phyloP scores from a whole-genome alignment of 37 sponge, comb jelly and placozoan species.

The Chondrilla cf. caribensis region DNA sequence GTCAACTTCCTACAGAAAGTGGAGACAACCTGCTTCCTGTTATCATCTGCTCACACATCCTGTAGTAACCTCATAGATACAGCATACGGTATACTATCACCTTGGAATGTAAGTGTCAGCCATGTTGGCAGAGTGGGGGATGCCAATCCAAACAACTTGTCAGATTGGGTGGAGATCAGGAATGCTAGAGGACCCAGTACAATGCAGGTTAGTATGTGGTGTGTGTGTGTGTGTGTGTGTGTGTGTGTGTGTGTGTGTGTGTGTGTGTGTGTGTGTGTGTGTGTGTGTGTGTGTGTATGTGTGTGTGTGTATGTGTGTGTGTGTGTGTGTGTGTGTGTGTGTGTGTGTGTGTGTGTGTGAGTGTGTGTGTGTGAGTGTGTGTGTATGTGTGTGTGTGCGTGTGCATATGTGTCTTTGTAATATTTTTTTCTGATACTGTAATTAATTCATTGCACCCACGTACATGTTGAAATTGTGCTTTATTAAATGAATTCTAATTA shows the following conservation, averaged over 20 bases:
- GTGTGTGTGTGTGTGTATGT: neutral
- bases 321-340: no score
- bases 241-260: conserved; percentile 4
- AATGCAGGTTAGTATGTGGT: neutral
- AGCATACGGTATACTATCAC: neutral
- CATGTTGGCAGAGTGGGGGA: conserved; percentile 17
- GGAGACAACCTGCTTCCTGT: conserved; percentile 12
- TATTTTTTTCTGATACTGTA: no score
- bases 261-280: conserved; percentile 18
- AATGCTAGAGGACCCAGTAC: neutral
- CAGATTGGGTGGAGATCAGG: conserved; percentile 4
- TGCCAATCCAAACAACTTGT: neutral
- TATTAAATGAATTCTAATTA: no score
- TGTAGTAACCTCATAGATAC: neutral
- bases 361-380: no score
- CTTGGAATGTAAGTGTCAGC: conserved; percentile 10
- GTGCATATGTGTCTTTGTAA: no score
- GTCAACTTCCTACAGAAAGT: conserved; percentile 13
- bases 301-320: no score
- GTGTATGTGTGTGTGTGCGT: no score
- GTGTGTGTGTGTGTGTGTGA: no score
- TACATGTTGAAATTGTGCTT: no score
- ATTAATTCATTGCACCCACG: no score
- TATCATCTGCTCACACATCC: neutral
- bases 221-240: neutral